Conservation (phyloP, 2,113 vertebrate genomes). For the Brienomyrus brachyistius region DNA sequence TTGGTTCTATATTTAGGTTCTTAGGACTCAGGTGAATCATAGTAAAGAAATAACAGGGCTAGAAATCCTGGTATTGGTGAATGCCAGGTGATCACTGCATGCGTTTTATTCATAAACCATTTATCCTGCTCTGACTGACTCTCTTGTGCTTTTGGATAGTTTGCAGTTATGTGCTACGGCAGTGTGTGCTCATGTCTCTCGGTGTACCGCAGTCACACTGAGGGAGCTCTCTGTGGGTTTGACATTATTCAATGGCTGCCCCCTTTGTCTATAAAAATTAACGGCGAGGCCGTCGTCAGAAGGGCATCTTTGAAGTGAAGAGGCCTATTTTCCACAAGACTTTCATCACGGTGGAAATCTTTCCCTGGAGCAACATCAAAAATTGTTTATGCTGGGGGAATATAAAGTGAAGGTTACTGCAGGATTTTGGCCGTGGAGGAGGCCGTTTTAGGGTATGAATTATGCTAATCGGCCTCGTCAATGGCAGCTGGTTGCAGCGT, state of each 20-base stretch:
- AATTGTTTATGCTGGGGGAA: slow-evolving; percentile 8
- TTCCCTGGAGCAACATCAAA: slow-evolving; percentile 25
- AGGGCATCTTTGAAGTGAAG: slow-evolving; percentile 33
- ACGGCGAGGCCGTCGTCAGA: not conserved
- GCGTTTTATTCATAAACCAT: not conserved
- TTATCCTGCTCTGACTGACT: not conserved
- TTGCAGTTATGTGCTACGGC: not conserved
- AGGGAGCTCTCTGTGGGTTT: not conserved
- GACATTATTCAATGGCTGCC: not conserved
- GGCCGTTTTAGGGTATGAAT: not conserved
- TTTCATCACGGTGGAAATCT: slow-evolving; percentile 13
- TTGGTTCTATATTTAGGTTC: slow-evolving; percentile 19
- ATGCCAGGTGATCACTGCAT: not conserved
- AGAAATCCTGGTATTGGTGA: not conserved
- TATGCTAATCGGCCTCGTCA: slow-evolving; percentile 4
- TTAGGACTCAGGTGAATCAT: not conserved
- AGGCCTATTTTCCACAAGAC: slow-evolving; percentile 18
- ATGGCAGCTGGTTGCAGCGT: not conserved
- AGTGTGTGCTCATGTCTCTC: not conserved
- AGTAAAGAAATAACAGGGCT: not conserved
- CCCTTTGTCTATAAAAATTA: slow-evolving; percentile 21
- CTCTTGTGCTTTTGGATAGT: not conserved
- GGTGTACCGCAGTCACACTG: not conserved
- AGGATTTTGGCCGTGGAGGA: not conserved
- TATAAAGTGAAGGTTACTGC: not conserved